Percentiles rank a stretch among this genome's conserved stretches.
phyloP scores from a whole-genome alignment of 1,140 invertebrate species.

The Procambarus clarkii region DNA sequence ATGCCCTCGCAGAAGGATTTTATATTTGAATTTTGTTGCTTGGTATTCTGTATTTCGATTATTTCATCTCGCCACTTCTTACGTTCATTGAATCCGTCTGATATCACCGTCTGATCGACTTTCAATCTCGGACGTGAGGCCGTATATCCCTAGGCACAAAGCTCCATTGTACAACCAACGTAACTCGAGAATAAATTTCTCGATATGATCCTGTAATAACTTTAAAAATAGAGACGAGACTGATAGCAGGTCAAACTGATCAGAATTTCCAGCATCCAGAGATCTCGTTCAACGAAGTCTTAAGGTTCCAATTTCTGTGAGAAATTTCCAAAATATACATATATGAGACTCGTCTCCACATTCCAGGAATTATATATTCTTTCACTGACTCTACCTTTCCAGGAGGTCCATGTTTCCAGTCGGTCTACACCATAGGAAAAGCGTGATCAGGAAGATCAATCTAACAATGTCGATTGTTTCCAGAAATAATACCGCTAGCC shows the following conservation, averaged over 20 bases:
- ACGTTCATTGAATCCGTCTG: not conserved
- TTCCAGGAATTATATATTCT: not conserved
- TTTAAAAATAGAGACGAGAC: not conserved
- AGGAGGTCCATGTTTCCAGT: too few species aligned
- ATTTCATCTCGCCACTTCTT: not conserved
- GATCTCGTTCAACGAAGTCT: not conserved
- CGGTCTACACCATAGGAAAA: too few species aligned
- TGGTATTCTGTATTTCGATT: too few species aligned
- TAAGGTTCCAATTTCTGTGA: not conserved
- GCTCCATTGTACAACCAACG: not conserved
- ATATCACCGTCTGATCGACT: not conserved
- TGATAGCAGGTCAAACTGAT: not conserved
- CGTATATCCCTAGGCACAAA: not conserved
- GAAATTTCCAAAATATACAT: not conserved
- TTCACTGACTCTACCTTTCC: too few species aligned
- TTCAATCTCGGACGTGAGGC: not conserved
- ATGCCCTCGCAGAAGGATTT: too few species aligned
- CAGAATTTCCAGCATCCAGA: not conserved
- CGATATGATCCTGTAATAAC: slow-evolving; percentile 6
- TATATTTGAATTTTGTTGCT: too few species aligned
- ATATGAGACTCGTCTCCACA: not conserved
- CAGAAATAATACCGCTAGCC: too few species aligned
- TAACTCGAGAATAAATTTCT: slow-evolving; percentile 4
- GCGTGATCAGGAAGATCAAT: too few species aligned
- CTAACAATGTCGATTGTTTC: too few species aligned